phyloP scores from a whole-genome alignment of 2,113 vertebrate genomes.

The Shinisaurus crocodilurus region DNA sequence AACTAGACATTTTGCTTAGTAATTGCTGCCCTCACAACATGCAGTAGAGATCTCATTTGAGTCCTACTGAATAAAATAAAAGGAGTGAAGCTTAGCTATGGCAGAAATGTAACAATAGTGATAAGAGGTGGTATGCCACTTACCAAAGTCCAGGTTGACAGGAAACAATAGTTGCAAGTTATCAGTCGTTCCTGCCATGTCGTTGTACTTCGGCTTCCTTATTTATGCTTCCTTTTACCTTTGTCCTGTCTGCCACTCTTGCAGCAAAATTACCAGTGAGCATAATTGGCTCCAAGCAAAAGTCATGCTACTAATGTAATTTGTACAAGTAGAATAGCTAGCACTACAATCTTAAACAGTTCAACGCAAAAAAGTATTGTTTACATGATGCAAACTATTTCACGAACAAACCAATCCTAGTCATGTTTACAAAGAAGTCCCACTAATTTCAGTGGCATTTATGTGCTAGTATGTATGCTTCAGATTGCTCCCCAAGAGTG shows the following conservation, averaged over 20 bases:
- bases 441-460: background rate
- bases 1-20: background rate
- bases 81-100: conserved; percentile 43
- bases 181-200: background rate
- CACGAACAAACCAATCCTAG: background rate
- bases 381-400: background rate
- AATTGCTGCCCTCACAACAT: background rate
- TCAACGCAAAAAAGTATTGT: background rate
- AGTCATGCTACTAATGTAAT: background rate
- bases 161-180: background rate
- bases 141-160: background rate
- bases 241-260: conserved; percentile 1
- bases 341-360: background rate
- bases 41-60: conserved; percentile 47
- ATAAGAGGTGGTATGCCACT: background rate
- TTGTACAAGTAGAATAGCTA: background rate
- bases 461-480: background rate
- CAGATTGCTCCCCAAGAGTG: background rate
- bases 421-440: background rate
- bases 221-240: conserved; percentile 18
- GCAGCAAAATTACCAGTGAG: background rate
- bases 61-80: conserved; percentile 48
- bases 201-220: background rate
- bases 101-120: conserved; percentile 13
- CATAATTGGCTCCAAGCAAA: background rate